Base-by-base conservation (phyloP, 2,113 vertebrate genomes). In the Synchiropus splendidus region DNA sequence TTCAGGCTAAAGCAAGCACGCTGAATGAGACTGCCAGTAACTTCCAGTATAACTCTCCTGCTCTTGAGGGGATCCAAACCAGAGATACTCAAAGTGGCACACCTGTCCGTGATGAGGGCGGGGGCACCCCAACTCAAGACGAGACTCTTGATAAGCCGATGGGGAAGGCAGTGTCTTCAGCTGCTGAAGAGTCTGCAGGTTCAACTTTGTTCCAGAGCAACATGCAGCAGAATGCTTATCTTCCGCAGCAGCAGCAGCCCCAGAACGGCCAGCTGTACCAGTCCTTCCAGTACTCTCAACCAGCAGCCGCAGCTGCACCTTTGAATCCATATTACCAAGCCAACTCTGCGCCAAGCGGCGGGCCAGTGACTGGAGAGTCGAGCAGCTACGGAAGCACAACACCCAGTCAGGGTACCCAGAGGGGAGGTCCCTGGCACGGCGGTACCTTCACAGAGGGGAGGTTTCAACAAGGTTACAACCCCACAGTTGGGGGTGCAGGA, bases 71-170 rank as follows among this genome's bases (percentile, higher is more conserved):
- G 16, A 80, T 97, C 27, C 21, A 27, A 27, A 27, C 21, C 21
- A 37, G 87, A n/a, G 94, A 98, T 56, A 91, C 86, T 2, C 86
- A 85, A 42, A 93, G 85, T 0, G 93, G 93, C 2, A 98, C 95
- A 0, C 95, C 95, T 0, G 92, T 98, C 27, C 83, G 95, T 0
- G 95, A 98, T 0, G 95, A 98, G 44, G 86, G 90, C 0, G 92
- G 93, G 3, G 90, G 92, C 37, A 98, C 95, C 0, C 94, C 95
- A 1, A 98, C 95, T 14, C 94, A 97, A 61, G 95, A 98, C 1
- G 95, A 98, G 74, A 89, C 93, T 53, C 94, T 94, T 90, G 95
- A 98, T 60, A 89, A 89, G 12, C 86, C 89, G 0, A 74, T 70
- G 35, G 10, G 27, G 72, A 88, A 0, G 62, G 51, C 86, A 34